These are phyloP conservation scores for Drosophila fuyamai DNA, from an alignment of 1,140 invertebrate species.

Conservation along the genomic window DNA sequence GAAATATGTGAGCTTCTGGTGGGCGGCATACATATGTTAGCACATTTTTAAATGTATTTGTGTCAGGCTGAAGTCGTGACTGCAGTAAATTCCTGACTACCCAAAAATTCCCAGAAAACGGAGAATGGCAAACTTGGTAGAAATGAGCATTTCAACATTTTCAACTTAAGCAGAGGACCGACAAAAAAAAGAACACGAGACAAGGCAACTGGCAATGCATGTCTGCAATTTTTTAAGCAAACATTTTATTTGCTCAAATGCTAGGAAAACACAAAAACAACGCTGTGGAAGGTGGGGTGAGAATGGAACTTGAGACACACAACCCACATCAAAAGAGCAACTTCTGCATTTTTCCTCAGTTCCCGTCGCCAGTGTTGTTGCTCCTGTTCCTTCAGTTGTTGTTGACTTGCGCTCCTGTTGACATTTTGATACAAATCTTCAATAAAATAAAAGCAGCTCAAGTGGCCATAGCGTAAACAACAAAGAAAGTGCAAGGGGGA, in stretches of 20 bases:
- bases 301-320: slow-evolving; percentile 60
- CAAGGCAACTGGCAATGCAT: slow-evolving; percentile 56
- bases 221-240: slow-evolving; percentile 78
- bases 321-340: slow-evolving; percentile 71
- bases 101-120: slow-evolving; percentile 48
- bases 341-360: slow-evolving; percentile 35
- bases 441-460: slow-evolving; percentile 78
- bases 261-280: slow-evolving; percentile 24
- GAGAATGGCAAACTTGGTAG: slow-evolving; percentile 35
- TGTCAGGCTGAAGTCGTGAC: slow-evolving; percentile 67
- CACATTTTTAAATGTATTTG: slow-evolving; percentile 75
- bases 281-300: slow-evolving; percentile 5
- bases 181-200: slow-evolving; percentile 2
- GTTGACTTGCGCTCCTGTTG: slow-evolving; percentile 71
- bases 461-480: slow-evolving; percentile 60
- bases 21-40: slow-evolving; percentile 52
- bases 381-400: slow-evolving; percentile 26
- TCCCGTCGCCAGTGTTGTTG: slow-evolving; percentile 20
- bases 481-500: slow-evolving; percentile 14
- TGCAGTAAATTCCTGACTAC: slow-evolving; percentile 73
- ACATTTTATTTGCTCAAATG: slow-evolving; percentile 74
- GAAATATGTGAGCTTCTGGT: slow-evolving; percentile 50
- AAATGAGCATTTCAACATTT: slow-evolving; percentile 69
- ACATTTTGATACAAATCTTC: slow-evolving; percentile 80
- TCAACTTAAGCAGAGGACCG: slow-evolving; percentile 36